Base-by-base conservation (phyloP, 2,888 invertebrate species). In the Dastarcus helophoroides region DNA sequence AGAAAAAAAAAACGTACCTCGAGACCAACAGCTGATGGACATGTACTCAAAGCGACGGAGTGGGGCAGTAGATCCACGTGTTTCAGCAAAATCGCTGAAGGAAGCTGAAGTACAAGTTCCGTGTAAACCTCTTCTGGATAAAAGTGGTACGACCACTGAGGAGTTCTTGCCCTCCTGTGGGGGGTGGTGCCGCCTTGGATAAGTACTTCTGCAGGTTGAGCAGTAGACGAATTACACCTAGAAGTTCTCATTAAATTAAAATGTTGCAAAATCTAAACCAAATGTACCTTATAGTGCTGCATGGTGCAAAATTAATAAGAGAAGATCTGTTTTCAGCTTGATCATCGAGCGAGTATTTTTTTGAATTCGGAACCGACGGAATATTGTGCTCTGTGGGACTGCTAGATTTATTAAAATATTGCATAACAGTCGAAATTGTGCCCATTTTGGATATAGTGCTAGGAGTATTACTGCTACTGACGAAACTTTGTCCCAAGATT, bases 141-240 rank as follows among this genome's bases (percentile, higher is more conserved):
- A 65, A 90, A 94, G 65, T 93, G 88, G 64, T 93, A 91, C 15
- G 85, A 83, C 93, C 93, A 94, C n/a, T 90, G 82, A 3, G 93
- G 84, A 2, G 86, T 83, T 35, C 91, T 72, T 12, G 89, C 84
- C 22, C 93, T 68, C 22, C 89, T 69, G 51, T 85, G 83, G 3
- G 88, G 80, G 0, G 85, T 79, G 41, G 73, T 72, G 3, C 54
- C 73, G 29, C 80, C 76, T 54, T 85, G 80, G 41, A 94, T 81
- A 19, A 94, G 68, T 36, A 88, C 81, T 58, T 90, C 89, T 1
- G 91, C 84, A 1, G 89, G 79, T 53, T 89, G 88, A 4, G 89
- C 86, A 3, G 86, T 84, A 2, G 53, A 51, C 7, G 57, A 56
- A 29, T 52, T 53, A 36, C 61, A 60, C 23, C 51, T 50, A 25